Conservation (phyloP, 2,888 invertebrate species). For the Agapostemon virescens region DNA sequence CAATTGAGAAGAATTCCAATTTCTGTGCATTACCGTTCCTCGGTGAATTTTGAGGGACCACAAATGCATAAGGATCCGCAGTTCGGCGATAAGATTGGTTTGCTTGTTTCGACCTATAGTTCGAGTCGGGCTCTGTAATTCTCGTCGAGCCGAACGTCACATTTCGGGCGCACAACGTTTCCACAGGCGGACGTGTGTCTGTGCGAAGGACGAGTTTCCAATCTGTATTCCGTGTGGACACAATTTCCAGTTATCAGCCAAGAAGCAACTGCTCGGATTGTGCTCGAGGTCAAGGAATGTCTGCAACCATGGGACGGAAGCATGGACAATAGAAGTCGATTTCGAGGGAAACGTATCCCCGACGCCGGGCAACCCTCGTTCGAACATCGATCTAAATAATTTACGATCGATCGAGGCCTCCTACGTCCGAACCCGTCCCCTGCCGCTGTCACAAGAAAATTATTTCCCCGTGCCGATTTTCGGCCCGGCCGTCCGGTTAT, state of each 20-base stretch:
- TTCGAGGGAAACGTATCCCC: conserved; percentile 25
- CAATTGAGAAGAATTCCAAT: no score
- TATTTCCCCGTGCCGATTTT: conserved; percentile 23
- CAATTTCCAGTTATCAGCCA: conserved; percentile 38
- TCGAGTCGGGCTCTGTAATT: background rate
- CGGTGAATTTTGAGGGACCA: background rate
- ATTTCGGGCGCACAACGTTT: background rate
- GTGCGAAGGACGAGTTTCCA: conserved; percentile 11
- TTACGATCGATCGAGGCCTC: conserved; percentile 35
- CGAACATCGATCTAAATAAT: conserved; percentile 45
- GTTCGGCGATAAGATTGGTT: background rate
- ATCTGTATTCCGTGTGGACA: conserved; percentile 22
- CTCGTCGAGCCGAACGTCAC: background rate
- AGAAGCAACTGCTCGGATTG: conserved; percentile 37
- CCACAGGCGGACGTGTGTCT: background rate
- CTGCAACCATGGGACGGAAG: conserved; percentile 27
- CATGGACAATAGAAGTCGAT: conserved; percentile 44
- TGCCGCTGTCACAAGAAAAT: conserved; percentile 18
- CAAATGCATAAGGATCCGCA: background rate
- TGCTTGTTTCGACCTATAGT: background rate
- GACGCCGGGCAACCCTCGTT: background rate
- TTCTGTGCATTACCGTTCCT: background rate
- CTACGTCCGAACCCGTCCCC: background rate
- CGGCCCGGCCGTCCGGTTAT: conserved; percentile 7
- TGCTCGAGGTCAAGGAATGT: conserved; percentile 34